Percentiles rank a stretch among this genome's conserved stretches.
phyloP scores from a whole-genome alignment of 1,140 invertebrate species.

The Nasonia vitripennis region DNA sequence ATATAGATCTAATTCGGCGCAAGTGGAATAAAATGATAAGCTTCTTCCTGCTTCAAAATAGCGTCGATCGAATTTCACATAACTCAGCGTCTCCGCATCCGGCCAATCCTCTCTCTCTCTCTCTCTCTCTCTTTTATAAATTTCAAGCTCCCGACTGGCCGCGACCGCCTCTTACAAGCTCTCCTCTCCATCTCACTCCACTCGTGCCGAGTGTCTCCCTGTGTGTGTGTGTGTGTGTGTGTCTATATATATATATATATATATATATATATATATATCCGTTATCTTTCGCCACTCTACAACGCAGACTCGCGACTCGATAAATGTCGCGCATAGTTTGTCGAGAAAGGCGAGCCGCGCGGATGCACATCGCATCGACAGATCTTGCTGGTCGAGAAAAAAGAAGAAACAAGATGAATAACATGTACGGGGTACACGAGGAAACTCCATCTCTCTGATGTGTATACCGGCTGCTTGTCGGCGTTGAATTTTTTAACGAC shows the following conservation, averaged over 20 bases:
- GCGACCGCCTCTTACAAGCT: not conserved
- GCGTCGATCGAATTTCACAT: too few species aligned
- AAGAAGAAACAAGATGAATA: not conserved
- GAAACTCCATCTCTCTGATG: not conserved
- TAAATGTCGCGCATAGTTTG: constrained; percentile 15
- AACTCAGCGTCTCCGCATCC: too few species aligned
- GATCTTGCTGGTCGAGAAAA: not conserved
- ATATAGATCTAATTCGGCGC: too few species aligned
- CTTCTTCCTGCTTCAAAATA: too few species aligned
- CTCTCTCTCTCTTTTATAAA: not conserved
- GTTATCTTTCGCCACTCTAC: not conserved
- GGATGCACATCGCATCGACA: constrained; percentile 28
- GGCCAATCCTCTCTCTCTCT: too few species aligned
- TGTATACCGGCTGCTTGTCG: not conserved
- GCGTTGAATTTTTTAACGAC: constrained; percentile 15
- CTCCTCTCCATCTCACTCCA: not conserved
- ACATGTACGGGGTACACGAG: not conserved
- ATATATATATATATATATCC: not conserved
- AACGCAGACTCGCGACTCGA: not conserved
- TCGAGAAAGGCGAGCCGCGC: not conserved
- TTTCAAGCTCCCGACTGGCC: not conserved
- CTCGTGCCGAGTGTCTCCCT: not conserved
- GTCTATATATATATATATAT: not conserved
- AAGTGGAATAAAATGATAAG: too few species aligned
- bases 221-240: not conserved